A percentile compares a stretch with the other conserved stretches of the same genome.
phyloP scores from a whole-genome alignment of 2,113 vertebrate genomes.

The Pionites leucogaster region DNA sequence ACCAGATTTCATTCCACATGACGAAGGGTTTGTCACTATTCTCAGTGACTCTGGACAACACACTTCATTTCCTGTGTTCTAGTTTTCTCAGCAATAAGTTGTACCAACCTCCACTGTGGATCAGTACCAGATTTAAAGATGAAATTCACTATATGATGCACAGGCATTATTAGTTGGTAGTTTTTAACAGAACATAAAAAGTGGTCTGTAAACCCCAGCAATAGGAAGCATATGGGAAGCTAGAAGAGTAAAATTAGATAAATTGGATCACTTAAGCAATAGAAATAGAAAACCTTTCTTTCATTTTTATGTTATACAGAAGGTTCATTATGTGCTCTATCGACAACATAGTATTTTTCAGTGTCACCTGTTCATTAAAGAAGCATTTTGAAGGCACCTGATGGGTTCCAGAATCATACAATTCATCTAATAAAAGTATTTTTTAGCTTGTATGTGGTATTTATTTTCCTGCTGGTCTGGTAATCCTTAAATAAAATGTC shows the following conservation, averaged over 20 bases:
- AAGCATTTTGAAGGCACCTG: slow-evolving; percentile 59
- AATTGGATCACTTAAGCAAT: slow-evolving; percentile 45
- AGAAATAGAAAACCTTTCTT: slow-evolving; percentile 52
- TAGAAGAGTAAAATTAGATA: slow-evolving; percentile 40
- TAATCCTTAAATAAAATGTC: slow-evolving; percentile 49
- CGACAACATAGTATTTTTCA: slow-evolving; percentile 57
- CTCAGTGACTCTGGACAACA: neutral
- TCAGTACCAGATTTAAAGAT: neutral
- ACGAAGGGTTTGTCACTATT: neutral
- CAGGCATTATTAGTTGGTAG: neutral
- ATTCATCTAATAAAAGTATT: slow-evolving; percentile 52
- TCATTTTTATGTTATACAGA: slow-evolving; percentile 64
- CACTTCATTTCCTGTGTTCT: neutral
- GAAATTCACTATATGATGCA: neutral
- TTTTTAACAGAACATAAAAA: neutral
- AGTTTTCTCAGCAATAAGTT: neutral
- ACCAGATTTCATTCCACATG: neutral
- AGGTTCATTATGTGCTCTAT: slow-evolving; percentile 59
- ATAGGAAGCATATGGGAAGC: neutral
- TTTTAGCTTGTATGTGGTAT: slow-evolving; percentile 42
- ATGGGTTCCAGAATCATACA: slow-evolving; percentile 31
- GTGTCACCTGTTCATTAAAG: slow-evolving; percentile 66
- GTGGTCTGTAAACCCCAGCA: neutral
- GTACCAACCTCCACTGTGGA: neutral
- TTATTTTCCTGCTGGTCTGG: slow-evolving; percentile 12